phyloP scores from a whole-genome alignment of 2,797 vertebrate genomes.

The Ctenopoma kingsleyae region DNA sequence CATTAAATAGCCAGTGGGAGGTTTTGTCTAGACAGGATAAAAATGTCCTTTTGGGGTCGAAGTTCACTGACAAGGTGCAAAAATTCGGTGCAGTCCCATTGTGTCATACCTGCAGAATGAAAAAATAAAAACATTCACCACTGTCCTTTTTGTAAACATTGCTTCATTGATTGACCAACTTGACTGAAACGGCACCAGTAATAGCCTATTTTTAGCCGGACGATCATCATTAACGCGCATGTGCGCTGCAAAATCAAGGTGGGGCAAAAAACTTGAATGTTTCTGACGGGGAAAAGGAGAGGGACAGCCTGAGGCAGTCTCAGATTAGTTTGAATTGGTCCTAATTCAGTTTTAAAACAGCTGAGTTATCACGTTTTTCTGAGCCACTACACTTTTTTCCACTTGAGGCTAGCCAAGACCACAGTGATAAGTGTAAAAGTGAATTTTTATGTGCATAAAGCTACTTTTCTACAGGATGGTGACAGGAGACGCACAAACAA shows the following conservation, averaged over 20 bases:
- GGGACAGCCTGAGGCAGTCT: constrained; percentile 8
- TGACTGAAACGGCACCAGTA: not conserved
- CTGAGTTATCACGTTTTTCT: not conserved
- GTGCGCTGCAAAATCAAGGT: constrained; percentile 70
- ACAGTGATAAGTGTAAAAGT: not conserved
- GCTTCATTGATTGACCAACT: not conserved
- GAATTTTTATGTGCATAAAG: not conserved
- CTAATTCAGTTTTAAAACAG: not conserved
- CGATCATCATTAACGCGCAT: constrained; percentile 63
- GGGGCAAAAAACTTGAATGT: constrained; percentile 73
- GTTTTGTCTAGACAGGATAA: constrained; percentile 31
- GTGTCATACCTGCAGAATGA: constrained; percentile 48
- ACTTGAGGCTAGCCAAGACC: not conserved
- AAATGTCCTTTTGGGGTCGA: not conserved
- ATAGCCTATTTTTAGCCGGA: constrained; percentile 53
- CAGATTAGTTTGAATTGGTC: constrained; percentile 2
- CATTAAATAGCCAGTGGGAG: not conserved
- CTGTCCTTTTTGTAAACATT: not conserved
- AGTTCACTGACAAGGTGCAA: constrained; percentile 24
- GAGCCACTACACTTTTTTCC: too few species aligned
- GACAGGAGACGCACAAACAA: constrained; percentile 32
- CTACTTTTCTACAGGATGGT: constrained; percentile 21
- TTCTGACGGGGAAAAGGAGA: constrained; percentile 52
- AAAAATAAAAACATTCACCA: constrained; percentile 25
- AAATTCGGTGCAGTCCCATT: constrained; percentile 29